Conservation (phyloP, 2,888 invertebrate genomes). For the Lobophora halterata region DNA sequence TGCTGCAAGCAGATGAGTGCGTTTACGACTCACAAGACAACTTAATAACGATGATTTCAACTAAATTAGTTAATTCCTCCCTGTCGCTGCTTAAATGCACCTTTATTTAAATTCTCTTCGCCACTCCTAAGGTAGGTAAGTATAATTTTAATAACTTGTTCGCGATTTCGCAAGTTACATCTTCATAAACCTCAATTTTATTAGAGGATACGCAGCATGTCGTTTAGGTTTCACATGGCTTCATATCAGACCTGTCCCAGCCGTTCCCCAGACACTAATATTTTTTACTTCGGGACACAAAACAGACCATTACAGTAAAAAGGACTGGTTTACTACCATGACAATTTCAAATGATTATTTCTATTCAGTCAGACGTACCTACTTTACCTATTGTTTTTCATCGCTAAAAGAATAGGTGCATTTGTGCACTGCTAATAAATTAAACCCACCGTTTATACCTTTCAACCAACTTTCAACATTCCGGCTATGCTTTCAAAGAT, state of each 20-base stretch:
- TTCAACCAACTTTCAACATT: conserved; percentile 37
- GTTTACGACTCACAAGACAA: conserved; percentile 23
- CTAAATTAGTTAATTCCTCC: conserved; percentile 20
- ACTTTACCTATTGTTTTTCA: too few relatives aligned
- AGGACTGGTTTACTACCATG: too few relatives aligned
- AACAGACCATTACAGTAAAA: too few relatives aligned
- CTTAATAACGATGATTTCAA: conserved; percentile 30
- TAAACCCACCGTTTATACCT: too few relatives aligned
- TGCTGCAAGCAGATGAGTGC: conserved; percentile 25
- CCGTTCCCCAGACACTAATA: too few relatives aligned
- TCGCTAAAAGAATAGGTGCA: too few relatives aligned
- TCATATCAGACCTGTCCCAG: too few relatives aligned
- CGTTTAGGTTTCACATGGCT: conserved; percentile 12
- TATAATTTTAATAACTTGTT: conserved; percentile 19
- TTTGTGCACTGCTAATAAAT: too few relatives aligned
- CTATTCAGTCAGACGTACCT: too few relatives aligned
- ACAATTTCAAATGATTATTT: too few relatives aligned
- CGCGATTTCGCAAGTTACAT: conserved; percentile 18
- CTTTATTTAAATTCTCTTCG: conserved; percentile 13
- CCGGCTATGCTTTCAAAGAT: conserved; percentile 43
- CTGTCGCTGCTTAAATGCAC: conserved; percentile 10
- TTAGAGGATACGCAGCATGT: conserved; percentile 7
- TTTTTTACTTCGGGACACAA: too few relatives aligned
- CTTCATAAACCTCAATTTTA: conserved; percentile 22
- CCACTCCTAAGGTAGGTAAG: conserved; percentile 13